Conservation (phyloP, 2,113 vertebrate species). For the Sphyrna mokarran region DNA sequence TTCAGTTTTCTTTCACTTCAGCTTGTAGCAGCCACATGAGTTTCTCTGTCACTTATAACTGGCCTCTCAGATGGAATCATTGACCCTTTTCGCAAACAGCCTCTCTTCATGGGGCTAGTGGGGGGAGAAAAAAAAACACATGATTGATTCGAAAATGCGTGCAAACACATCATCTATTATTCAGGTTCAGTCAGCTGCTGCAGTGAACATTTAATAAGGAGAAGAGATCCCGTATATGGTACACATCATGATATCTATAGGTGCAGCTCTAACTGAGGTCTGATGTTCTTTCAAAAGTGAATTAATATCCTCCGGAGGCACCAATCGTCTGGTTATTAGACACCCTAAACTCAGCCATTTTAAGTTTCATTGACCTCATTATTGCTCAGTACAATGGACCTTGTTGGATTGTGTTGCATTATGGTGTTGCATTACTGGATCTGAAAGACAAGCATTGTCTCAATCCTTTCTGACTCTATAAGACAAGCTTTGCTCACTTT, state of each 20-base stretch:
- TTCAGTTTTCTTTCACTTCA: slow-evolving; percentile 8
- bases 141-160: neutral
- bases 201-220: neutral
- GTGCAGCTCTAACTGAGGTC: neutral
- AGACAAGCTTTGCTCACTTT: neutral
- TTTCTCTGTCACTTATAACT: neutral
- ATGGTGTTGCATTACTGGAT: neutral
- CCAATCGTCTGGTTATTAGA: too few species aligned
- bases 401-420: neutral
- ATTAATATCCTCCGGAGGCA: neutral
- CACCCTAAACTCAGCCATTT: too few species aligned
- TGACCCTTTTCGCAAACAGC: neutral
- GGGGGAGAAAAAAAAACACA: neutral
- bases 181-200: neutral
- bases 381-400: neutral
- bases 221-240: neutral
- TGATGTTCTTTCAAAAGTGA: neutral
- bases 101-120: neutral
- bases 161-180: neutral
- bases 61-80: neutral
- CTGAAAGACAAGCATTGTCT: neutral
- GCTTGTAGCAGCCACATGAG: neutral
- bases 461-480: neutral
- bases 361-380: neutral
- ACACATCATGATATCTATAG: neutral